Evolutionary conservation across 2,888 invertebrate genomes (phyloP).

Genomic region (Fragum sueziense): DNA sequence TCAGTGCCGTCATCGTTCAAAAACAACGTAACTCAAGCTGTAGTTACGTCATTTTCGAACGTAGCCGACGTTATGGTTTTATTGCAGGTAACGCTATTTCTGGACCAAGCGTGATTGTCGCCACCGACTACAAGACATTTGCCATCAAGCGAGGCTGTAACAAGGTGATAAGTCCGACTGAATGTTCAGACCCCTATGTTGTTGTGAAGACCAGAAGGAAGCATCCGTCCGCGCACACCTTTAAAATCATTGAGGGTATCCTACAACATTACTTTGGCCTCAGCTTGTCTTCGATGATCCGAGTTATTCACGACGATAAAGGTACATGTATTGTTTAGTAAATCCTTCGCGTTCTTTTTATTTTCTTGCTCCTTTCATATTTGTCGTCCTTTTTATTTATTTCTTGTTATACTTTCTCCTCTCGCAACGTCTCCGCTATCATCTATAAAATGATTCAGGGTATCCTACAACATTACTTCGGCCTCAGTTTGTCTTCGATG

Average conservation of each 20-base stretch:
- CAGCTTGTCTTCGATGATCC: neutral
- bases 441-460: neutral
- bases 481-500: neutral
- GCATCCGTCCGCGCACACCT: neutral
- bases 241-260: neutral
- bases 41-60: no score
- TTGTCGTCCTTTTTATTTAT: no score
- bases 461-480: neutral
- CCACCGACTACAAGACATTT: constrained; percentile 16
- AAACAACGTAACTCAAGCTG: no score
- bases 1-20: no score
- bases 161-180: neutral
- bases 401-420: no score
- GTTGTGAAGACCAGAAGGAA: constrained; percentile 6
- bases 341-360: no score
- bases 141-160: neutral
- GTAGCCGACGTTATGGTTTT: no score
- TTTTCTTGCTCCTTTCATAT: no score
- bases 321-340: no score
- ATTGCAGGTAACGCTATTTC: constrained; percentile 8
- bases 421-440: no score
- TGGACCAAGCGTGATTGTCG: neutral
- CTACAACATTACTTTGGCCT: neutral
- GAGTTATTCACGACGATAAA: neutral
- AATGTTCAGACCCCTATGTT: constrained; percentile 10